These are phyloP conservation scores for Drosophila koepferae DNA, from an alignment of 2,888 invertebrate species.

Conservation along the genomic window DNA sequence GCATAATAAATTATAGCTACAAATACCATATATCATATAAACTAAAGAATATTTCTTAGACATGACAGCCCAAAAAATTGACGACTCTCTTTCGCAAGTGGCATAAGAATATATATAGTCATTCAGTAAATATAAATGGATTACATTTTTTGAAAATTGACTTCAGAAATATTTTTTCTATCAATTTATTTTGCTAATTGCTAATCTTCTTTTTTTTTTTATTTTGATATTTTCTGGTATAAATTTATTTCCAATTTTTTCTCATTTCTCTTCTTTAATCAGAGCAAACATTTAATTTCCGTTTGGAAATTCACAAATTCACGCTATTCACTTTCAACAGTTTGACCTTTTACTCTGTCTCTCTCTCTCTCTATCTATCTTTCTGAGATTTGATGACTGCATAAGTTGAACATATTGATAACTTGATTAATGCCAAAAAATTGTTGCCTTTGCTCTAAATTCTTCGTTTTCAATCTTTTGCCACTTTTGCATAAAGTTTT, in stretches of 20 bases:
- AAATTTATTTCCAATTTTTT: slow-evolving; percentile 7
- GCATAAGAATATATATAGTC: not conserved
- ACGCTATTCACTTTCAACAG: slow-evolving; percentile 10
- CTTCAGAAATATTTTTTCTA: not conserved
- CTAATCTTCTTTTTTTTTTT: not conserved
- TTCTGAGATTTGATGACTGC: slow-evolving; percentile 30
- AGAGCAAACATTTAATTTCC: slow-evolving; percentile 38
- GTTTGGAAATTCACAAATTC: slow-evolving; percentile 32
- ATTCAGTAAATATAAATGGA: not conserved
- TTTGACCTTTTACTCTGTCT: slow-evolving; percentile 10
- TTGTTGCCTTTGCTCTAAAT: slow-evolving; percentile 15
- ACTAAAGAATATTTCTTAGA: not conserved
- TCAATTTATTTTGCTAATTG: not conserved
- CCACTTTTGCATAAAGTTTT: slow-evolving; percentile 43
- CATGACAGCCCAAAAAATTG: not conserved
- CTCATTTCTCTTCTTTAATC: slow-evolving; percentile 18
- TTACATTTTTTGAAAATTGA: no score
- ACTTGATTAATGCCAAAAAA: slow-evolving; percentile 62
- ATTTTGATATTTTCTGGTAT: not conserved
- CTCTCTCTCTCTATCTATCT: not conserved
- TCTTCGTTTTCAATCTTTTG: slow-evolving; percentile 19
- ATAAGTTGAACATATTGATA: slow-evolving; percentile 50
- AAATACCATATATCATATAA: not conserved
- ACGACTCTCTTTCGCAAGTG: not conserved
- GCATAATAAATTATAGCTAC: not conserved